phyloP scores from a whole-genome alignment of 2,797 vertebrate species.

The Melanitta fusca region DNA sequence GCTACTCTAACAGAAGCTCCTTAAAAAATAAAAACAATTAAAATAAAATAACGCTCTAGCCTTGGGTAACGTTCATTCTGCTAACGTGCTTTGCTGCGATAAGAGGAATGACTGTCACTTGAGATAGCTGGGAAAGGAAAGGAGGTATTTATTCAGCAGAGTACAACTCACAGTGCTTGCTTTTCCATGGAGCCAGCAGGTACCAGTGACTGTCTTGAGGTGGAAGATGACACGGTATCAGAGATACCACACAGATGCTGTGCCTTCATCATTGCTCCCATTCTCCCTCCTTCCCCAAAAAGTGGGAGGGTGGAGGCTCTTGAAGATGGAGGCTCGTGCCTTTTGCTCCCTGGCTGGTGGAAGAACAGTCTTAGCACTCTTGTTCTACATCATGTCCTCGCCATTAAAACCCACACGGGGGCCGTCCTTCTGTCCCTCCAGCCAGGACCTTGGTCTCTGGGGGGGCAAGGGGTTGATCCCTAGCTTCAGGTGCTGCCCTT shows the following conservation, averaged over 20 bases:
- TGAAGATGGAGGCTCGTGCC: neutral
- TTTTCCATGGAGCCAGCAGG: neutral
- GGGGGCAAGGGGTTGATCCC: neutral
- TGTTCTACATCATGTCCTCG: fast-evolving
- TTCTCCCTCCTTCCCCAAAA: neutral
- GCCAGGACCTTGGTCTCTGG: neutral
- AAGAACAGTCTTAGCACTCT: neutral
- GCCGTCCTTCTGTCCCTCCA: neutral
- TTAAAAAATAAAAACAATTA: neutral
- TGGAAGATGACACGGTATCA: neutral
- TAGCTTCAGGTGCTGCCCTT: fast-evolving
- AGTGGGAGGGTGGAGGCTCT: neutral
- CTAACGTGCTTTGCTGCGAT: neutral
- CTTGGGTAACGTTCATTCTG: conserved; percentile 25
- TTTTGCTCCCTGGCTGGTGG: neutral
- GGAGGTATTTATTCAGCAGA: conserved; percentile 14
- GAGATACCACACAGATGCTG: fast-evolving
- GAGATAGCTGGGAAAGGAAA: conserved; percentile 25
- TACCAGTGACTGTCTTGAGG: neutral
- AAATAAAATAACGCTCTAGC: neutral
- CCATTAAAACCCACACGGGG: neutral
- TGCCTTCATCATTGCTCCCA: fast-evolving
- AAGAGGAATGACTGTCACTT: conserved; percentile 28
- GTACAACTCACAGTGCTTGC: neutral
- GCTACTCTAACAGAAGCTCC: neutral